Evolutionary conservation across 2,888 invertebrate species (phyloP).

Genomic region (Argynnis bischoffii): DNA sequence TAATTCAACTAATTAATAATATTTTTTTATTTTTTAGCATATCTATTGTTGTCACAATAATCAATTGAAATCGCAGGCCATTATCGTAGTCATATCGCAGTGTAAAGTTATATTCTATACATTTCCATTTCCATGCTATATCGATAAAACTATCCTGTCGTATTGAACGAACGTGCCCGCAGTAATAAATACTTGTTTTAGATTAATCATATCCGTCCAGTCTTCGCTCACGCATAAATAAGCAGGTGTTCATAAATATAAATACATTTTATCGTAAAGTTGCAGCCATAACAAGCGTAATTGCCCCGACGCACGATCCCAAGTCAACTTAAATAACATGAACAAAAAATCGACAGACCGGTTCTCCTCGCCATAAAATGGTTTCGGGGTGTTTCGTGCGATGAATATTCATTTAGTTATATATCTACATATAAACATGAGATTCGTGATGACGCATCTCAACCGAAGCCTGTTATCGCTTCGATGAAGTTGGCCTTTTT

Average conservation of each 20-base stretch:
- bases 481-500: constrained; percentile 52
- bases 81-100: constrained; percentile 22
- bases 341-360: constrained; percentile 65
- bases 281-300: constrained; percentile 64
- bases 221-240: constrained; percentile 56
- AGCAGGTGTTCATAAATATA: constrained; percentile 61
- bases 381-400: constrained; percentile 62
- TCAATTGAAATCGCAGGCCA: too few species aligned
- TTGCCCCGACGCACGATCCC: constrained; percentile 58
- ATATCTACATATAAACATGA: constrained; percentile 51
- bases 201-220: constrained; percentile 65
- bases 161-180: constrained; percentile 51
- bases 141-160: constrained; percentile 39
- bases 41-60: too few species aligned
- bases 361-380: constrained; percentile 66
- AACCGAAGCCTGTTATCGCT: constrained; percentile 53
- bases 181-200: constrained; percentile 59
- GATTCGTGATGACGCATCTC: constrained; percentile 67
- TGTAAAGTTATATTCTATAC: constrained; percentile 24
- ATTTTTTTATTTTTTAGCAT: too few species aligned
- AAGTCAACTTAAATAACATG: constrained; percentile 61
- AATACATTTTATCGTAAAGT: constrained; percentile 62
- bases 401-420: constrained; percentile 74
- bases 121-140: constrained; percentile 24
- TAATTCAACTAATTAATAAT: too few species aligned